Percentiles rank a stretch among this genome's conserved stretches.
phyloP scores from a whole-genome alignment of 2,797 vertebrate species.

The Tangara arthus region DNA sequence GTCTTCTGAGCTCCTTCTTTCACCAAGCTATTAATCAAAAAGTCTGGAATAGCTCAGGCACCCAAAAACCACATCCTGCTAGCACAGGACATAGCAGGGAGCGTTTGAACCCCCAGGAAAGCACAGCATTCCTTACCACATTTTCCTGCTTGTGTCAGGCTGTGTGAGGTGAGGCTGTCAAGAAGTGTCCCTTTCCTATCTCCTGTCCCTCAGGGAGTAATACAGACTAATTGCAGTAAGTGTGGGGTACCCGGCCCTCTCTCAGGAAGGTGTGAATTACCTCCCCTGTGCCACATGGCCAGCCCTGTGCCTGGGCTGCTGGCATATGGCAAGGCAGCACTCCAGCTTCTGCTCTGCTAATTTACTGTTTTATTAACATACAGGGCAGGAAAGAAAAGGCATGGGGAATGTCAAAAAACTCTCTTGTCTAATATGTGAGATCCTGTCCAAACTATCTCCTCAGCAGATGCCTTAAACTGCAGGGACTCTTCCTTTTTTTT shows the following conservation, averaged over 20 bases:
- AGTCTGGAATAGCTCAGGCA: not conserved
- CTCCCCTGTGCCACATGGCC: not conserved
- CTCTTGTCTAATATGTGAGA: not conserved
- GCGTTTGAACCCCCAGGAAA: not conserved
- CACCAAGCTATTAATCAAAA: not conserved
- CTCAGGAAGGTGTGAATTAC: not conserved
- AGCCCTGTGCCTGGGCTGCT: not conserved
- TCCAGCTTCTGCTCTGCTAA: slow-evolving; percentile 1
- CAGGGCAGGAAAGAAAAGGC: not conserved
- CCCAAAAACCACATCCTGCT: not conserved
- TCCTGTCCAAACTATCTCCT: not conserved
- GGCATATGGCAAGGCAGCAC: slow-evolving; percentile 1
- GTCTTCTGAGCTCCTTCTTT: not conserved
- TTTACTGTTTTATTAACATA: not conserved
- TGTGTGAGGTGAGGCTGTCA: not conserved
- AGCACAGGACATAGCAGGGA: not conserved
- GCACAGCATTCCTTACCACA: not conserved
- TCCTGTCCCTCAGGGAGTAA: not conserved
- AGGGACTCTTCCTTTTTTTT: slow-evolving; percentile 13
- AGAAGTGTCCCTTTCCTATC: not conserved
- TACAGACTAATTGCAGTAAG: not conserved
- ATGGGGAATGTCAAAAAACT: not conserved
- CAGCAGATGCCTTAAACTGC: slow-evolving; percentile 13
- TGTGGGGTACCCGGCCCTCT: fast-evolving
- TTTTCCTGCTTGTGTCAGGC: not conserved